Evolutionary conservation across 2,888 invertebrate genomes (phyloP).

Genomic region (Neoscelio sp.): DNA sequence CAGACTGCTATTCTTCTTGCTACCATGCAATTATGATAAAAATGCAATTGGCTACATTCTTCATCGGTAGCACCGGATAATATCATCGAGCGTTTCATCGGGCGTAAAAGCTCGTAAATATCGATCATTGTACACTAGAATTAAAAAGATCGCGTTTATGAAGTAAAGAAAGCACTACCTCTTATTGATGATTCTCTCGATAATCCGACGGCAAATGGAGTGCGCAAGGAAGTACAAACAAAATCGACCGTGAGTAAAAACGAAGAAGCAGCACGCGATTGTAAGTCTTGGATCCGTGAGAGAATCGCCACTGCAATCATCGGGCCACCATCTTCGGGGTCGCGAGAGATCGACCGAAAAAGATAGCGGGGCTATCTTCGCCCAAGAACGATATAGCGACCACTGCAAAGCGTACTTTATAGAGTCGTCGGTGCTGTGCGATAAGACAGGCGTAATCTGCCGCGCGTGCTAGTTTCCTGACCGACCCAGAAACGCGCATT

Average conservation of each 20-base stretch:
- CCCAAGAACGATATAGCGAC: constrained; percentile 23
- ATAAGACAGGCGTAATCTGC: constrained; percentile 65
- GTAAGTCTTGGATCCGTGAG: constrained; percentile 28
- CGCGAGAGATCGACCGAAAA: constrained; percentile 40
- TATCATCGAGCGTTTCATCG: neutral
- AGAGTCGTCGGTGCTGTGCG: constrained; percentile 62
- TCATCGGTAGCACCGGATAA: too few species aligned
- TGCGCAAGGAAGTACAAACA: constrained; percentile 32
- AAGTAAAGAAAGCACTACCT: constrained; percentile 3
- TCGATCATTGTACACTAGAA: neutral
- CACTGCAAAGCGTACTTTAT: constrained; percentile 52
- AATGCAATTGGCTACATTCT: too few species aligned
- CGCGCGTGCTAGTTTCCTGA: constrained; percentile 41
- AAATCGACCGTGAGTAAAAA: constrained; percentile 20
- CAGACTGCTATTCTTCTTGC: too few species aligned
- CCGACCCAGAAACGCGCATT: constrained; percentile 34
- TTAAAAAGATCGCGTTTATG: constrained; percentile 16
- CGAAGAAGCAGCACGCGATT: constrained; percentile 33
- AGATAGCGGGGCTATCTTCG: constrained; percentile 46
- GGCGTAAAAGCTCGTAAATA: neutral
- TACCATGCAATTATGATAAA: too few species aligned
- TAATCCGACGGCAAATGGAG: constrained; percentile 28
- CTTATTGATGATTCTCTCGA: constrained; percentile 32
- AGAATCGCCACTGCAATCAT: constrained; percentile 21
- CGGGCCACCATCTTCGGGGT: constrained; percentile 21